These are phyloP conservation scores for Amphiduros pacificus DNA, from an alignment of 2,888 invertebrate species.

Conservation along the genomic window DNA sequence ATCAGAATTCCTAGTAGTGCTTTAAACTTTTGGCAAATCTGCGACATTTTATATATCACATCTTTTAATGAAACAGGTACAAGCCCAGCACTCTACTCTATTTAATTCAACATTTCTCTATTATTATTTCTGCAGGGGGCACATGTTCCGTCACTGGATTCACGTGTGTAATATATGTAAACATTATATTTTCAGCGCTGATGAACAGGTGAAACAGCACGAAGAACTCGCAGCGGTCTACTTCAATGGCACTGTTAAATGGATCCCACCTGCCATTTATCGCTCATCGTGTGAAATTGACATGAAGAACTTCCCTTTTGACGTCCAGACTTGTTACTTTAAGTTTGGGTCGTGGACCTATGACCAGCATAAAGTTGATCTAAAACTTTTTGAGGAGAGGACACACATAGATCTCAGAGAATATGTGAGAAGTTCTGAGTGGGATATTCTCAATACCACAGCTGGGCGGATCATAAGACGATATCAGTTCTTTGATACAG, in stretches of 20 bases:
- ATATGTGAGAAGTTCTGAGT: slow-evolving; percentile 16
- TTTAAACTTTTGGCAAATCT: no score
- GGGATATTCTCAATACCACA: slow-evolving; percentile 11
- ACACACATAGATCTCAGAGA: slow-evolving; percentile 13
- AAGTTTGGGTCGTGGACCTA: slow-evolving; percentile 21
- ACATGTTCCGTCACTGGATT: no score
- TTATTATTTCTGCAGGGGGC: no score
- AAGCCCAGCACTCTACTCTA: no score
- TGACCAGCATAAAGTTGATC: slow-evolving; percentile 17
- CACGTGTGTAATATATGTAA: no score
- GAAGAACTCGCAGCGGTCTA: slow-evolving; percentile 20
- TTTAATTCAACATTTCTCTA: no score
- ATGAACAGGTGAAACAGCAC: slow-evolving; percentile 18
- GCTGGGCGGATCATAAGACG: slow-evolving; percentile 7
- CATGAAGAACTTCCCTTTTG: slow-evolving; percentile 19
- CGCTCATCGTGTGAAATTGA: slow-evolving; percentile 16
- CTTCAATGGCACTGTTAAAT: slow-evolving; percentile 19
- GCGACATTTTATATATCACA: no score
- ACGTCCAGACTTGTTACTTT: slow-evolving; percentile 15
- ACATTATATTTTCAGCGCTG: slow-evolving; percentile 11
- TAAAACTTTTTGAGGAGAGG: slow-evolving; percentile 2
- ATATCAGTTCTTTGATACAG: slow-evolving; percentile 17
- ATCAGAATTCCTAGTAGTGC: no score
- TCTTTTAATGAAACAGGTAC: no score
- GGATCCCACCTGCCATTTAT: slow-evolving; percentile 21